Evolutionary conservation across 2,888 invertebrate genomes (phyloP).

Genomic region (Microctonus brassicae): DNA sequence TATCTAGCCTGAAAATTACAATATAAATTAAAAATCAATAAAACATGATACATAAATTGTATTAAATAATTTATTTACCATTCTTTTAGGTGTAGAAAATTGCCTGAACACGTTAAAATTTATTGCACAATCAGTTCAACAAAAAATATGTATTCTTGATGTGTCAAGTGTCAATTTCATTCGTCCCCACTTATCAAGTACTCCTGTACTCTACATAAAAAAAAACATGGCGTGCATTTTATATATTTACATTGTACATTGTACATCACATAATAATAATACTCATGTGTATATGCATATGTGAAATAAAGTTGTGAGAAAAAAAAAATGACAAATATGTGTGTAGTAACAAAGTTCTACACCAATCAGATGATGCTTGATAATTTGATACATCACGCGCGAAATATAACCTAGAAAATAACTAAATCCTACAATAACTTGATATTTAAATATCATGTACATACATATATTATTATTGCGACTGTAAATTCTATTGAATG

Average conservation of each 20-base stretch:
- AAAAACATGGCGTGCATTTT: no score
- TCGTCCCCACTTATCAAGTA: not conserved
- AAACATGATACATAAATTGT: not conserved
- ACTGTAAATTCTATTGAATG: not conserved
- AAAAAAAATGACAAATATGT: no score
- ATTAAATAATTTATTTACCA: not conserved
- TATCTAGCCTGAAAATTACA: slow-evolving; percentile 83
- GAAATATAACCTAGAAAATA: slow-evolving; percentile 6
- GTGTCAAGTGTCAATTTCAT: no score
- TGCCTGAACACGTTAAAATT: not conserved
- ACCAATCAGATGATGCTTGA: not conserved
- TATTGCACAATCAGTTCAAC: no score
- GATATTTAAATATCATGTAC: no score
- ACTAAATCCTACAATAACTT: not conserved
- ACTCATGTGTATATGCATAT: no score
- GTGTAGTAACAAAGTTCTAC: no score
- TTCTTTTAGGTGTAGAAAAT: not conserved
- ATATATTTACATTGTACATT: no score
- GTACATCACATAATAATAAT: no score
- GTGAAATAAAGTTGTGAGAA: no score
- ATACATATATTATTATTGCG: not conserved
- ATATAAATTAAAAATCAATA: not conserved
- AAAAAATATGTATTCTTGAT: no score
- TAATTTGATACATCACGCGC: not conserved
- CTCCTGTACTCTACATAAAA: not conserved